Percentiles rank a stretch among this genome's conserved stretches.
Evolutionary conservation across 1,140 invertebrate species (phyloP).

Genomic region (Xylocopa sonorina): DNA sequence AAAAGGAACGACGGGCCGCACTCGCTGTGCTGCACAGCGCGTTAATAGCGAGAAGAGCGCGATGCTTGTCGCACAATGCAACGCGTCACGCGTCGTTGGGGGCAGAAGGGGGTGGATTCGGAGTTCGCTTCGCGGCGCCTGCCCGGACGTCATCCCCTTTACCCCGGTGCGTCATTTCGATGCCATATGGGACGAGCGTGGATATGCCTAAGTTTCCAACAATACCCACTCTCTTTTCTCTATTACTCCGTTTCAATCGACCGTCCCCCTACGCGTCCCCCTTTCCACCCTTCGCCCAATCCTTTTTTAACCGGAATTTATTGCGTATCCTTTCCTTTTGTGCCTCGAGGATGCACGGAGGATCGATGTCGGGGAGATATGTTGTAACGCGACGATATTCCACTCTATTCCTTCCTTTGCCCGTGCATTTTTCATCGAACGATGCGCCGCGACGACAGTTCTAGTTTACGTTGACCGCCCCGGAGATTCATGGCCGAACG

Average conservation of each 20-base stretch:
- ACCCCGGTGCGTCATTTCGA: constrained; percentile 66
- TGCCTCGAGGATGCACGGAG: constrained; percentile 15
- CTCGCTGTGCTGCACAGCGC: constrained; percentile 49
- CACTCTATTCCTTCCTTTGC: background rate
- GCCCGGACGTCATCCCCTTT: constrained; percentile 27
- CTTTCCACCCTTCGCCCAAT: background rate
- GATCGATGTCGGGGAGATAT: constrained; percentile 26
- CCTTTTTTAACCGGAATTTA: constrained; percentile 43
- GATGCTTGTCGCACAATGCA: constrained; percentile 59
- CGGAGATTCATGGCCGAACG: constrained; percentile 5
- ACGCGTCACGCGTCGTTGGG: constrained; percentile 43
- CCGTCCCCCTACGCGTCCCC: background rate
- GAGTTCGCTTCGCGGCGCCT: constrained; percentile 38
- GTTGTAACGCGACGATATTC: constrained; percentile 5
- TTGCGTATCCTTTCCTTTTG: constrained; percentile 23
- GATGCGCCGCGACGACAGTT: background rate
- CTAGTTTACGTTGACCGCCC: background rate
- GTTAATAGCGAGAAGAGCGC: constrained; percentile 62
- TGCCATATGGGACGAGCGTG: constrained; percentile 66
- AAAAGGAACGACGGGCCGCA: constrained; percentile 52
- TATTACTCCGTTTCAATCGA: constrained; percentile 49
- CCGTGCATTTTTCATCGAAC: constrained; percentile 14
- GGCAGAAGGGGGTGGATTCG: constrained; percentile 26
- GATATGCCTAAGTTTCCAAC: constrained; percentile 64
- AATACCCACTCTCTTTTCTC: constrained; percentile 47